phyloP scores from a whole-genome alignment of 2,888 invertebrate genomes.

The Norana najaformis region DNA sequence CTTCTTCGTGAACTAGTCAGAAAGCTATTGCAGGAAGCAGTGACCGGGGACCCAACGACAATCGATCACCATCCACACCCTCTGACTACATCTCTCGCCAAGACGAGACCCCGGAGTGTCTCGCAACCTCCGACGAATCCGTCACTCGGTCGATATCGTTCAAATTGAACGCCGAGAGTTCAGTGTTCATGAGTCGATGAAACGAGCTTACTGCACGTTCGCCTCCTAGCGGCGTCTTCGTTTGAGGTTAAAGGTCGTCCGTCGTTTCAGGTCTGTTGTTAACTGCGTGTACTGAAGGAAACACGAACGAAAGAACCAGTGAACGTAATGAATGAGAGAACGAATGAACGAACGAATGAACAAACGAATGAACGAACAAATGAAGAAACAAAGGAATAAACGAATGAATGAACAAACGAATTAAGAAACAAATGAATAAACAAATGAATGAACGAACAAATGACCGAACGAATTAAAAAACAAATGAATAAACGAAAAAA shows the following conservation, averaged over 20 bases:
- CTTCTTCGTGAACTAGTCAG: neutral
- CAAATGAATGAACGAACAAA: too few species aligned
- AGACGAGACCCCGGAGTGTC: neutral
- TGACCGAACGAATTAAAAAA: too few species aligned
- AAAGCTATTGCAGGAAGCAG: neutral
- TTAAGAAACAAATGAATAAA: too few species aligned
- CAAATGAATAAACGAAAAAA: too few species aligned
- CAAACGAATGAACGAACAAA: neutral
- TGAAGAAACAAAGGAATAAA: neutral
- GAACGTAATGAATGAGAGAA: neutral
- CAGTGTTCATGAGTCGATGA: conserved; percentile 13
- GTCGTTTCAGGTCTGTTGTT: neutral
- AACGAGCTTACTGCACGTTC: neutral
- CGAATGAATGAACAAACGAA: too few species aligned
- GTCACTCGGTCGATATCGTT: neutral
- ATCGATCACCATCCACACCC: neutral
- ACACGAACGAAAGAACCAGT: neutral
- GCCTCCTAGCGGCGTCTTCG: neutral
- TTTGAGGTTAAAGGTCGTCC: neutral
- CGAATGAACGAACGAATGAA: neutral
- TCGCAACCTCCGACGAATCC: neutral
- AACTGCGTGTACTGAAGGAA: neutral
- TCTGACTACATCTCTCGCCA: neutral
- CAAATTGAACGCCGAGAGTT: conserved; percentile 1
- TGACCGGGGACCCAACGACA: neutral